phyloP scores from a whole-genome alignment of 2,888 invertebrate genomes.

The Eurois occulta region DNA sequence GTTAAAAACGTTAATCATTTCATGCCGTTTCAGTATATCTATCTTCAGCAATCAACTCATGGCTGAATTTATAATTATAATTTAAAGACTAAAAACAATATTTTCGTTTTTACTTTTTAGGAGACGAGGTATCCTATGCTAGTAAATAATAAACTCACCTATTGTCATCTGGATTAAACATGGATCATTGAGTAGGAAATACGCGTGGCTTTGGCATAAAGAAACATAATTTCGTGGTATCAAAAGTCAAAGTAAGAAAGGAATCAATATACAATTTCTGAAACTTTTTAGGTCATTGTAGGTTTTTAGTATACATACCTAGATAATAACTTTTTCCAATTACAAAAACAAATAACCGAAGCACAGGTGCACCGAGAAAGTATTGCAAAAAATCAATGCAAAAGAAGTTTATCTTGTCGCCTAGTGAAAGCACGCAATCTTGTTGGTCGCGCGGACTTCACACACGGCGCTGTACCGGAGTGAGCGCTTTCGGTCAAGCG shows the following conservation, averaged over 20 bases:
- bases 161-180: neutral
- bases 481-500: slow-evolving; percentile 83
- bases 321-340: slow-evolving; percentile 12
- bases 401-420: slow-evolving; percentile 65
- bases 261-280: neutral
- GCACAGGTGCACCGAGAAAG: slow-evolving; percentile 68
- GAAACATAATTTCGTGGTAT: neutral
- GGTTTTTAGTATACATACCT: neutral
- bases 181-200: neutral
- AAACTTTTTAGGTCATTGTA: neutral
- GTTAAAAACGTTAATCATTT: neutral
- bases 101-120: neutral
- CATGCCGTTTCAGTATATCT: neutral
- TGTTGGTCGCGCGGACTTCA: slow-evolving; percentile 73
- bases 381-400: slow-evolving; percentile 67
- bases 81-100: neutral
- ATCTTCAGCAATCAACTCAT: neutral
- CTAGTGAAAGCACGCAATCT: slow-evolving; percentile 81
- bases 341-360: slow-evolving; percentile 1
- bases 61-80: neutral
- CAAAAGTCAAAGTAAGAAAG: neutral
- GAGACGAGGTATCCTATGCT: neutral
- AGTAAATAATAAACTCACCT: too few relatives aligned
- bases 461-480: slow-evolving; percentile 68
- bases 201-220: neutral